Base-by-base conservation (phyloP, 2,797 vertebrate genomes). In the Enteromius anoplus region DNA sequence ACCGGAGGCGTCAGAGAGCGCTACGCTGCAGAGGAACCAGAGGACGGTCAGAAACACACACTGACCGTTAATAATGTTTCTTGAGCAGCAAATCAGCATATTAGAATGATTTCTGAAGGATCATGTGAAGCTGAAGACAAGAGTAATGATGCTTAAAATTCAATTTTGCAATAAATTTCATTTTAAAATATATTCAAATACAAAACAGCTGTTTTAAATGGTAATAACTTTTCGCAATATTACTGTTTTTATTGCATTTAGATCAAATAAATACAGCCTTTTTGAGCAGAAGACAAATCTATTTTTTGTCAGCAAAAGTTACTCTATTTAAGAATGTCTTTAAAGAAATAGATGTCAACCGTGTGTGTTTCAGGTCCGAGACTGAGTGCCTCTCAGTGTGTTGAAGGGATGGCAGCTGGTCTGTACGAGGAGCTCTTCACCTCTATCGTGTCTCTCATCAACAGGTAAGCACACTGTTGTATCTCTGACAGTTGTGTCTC, bases 401-500 rank as follows among this genome's bases (percentile, higher is more conserved):
- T 99, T 9, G 93, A 96, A 10, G 98, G 98, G 0, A 97, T 98
- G 96, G 97, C 96, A 1, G 90, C 94, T 0, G 98, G 97, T 51
- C 95, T 99, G 34, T 99, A 99, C 0, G 96, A 98, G 37, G 98
- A 99, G 77, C 94, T 99, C 40, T 99, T 99, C 70, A 94, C 92
- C 0, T 84, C 91, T 0, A n/a, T 98, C 0, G 93, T 99, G 34
- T 97, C 95, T 0, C 96, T 99, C 53, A 96, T 99, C 92, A 99
- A 99, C 95, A 97, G 98, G 98, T 98, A 93, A 58, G 84, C n/a
- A 79, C 34, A 68, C 19, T 62, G 11, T 69, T 26, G 26, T 26
- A 26, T 12, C 3, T 0, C 5, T 77, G 8, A 77, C 17, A 49
- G 0, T 69, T 10, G 0, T 53, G 9, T 37, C 11, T 55, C 3